These are phyloP conservation scores for Dasypus novemcinctus DNA, from an alignment of 2,113 vertebrate genomes.

Conservation along the genomic window DNA sequence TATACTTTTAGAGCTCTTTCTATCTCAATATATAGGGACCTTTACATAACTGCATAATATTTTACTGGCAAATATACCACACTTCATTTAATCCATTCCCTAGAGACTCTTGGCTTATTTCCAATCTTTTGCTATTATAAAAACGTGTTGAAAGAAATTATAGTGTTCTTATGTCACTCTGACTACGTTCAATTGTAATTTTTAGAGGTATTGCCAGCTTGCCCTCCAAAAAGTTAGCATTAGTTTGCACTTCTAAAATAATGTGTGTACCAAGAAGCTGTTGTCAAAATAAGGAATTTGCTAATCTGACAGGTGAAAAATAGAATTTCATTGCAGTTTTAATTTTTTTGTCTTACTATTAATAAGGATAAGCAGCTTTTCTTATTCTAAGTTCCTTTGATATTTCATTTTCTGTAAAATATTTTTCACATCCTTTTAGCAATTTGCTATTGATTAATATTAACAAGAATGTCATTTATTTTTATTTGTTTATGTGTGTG, in stretches of 20 bases:
- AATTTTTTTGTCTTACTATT: not conserved
- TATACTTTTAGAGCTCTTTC: not conserved
- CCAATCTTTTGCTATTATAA: not conserved
- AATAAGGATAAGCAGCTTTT: not conserved
- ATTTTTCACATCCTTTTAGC: not conserved
- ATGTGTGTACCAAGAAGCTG: accelerated
- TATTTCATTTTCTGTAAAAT: not conserved
- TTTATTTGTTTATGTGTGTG: too few species aligned
- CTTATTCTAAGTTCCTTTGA: not conserved
- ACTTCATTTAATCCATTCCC: not conserved
- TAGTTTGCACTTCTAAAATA: accelerated
- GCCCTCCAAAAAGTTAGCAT: accelerated
- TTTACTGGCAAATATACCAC: not conserved
- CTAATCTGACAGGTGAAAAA: not conserved
- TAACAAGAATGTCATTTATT: not conserved
- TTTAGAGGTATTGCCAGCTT: not conserved
- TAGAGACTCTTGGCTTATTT: not conserved
- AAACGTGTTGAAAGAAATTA: not conserved
- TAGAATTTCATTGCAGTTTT: not conserved
- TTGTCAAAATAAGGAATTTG: not conserved
- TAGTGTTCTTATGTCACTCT: not conserved
- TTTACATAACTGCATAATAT: not conserved
- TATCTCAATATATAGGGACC: not conserved
- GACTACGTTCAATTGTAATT: not conserved
- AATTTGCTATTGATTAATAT: not conserved